Percentiles rank a stretch among this genome's conserved stretches.
Conservation (phyloP, 2,113 vertebrate genomes). For the Festucalex cinctus region DNA sequence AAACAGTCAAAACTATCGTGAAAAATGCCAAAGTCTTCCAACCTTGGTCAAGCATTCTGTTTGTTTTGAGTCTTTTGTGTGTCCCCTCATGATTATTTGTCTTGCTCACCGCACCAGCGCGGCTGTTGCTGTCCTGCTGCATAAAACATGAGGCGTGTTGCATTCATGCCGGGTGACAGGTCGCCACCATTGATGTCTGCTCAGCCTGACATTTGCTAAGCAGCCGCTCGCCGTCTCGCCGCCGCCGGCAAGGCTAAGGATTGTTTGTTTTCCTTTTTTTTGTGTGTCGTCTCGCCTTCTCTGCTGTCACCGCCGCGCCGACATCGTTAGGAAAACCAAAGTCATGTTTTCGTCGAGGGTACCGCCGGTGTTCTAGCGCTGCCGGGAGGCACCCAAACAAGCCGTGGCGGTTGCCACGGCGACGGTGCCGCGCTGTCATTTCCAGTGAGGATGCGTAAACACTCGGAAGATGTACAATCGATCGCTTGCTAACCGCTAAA, state of each 20-base stretch:
- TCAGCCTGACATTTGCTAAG: constrained; percentile 55
- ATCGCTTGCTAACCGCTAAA: not conserved
- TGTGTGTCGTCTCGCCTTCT: constrained; percentile 5
- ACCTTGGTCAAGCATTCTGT: not conserved
- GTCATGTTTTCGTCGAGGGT: not conserved
- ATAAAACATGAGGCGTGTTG: constrained; percentile 53
- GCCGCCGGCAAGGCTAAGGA: constrained; percentile 3
- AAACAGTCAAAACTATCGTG: no score
- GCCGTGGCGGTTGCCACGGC: not conserved
- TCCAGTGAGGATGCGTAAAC: not conserved
- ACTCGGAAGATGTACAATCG: no score
- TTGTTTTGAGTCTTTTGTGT: not conserved
- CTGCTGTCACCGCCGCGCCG: not conserved
- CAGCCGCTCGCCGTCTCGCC: not conserved
- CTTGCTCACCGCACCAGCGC: constrained; percentile 4
- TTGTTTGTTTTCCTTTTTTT: constrained; percentile 38
- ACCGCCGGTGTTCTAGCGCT: not conserved
- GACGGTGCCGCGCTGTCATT: not conserved
- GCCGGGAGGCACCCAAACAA: not conserved
- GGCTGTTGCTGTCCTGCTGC: constrained; percentile 43
- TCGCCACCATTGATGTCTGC: constrained; percentile 57
- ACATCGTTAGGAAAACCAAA: not conserved
- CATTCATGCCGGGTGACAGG: constrained; percentile 52
- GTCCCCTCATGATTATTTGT: not conserved
- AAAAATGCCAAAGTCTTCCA: no score